A percentile compares a stretch with the other conserved stretches of the same genome.
These are phyloP conservation scores for Anolis carolinensis DNA, from an alignment of 2,113 vertebrate species.

Conservation along the genomic window DNA sequence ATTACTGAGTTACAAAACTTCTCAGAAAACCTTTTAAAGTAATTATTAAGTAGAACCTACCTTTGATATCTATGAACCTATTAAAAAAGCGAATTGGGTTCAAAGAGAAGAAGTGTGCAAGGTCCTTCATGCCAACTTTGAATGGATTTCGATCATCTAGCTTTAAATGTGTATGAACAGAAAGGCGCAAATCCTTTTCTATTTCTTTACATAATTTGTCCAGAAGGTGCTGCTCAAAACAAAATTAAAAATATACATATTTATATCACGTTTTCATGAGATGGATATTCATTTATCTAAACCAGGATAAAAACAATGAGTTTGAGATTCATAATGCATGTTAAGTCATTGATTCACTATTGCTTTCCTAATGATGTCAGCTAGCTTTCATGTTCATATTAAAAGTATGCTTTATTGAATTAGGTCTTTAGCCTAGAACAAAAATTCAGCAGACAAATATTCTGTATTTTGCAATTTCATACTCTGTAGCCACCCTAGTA, in stretches of 20 bases:
- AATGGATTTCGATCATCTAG: conserved; percentile 98
- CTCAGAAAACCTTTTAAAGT: background rate
- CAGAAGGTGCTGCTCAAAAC: conserved; percentile 84
- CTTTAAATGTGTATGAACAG: conserved; percentile 96
- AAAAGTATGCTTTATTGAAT: no score
- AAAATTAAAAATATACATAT: background rate
- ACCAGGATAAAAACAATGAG: background rate
- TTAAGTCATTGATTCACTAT: no score
- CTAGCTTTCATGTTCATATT: background rate
- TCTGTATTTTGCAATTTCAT: background rate
- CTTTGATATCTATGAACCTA: conserved; percentile 98
- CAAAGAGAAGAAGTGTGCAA: conserved; percentile 94
- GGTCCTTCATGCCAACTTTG: conserved; percentile 96
- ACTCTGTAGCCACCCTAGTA: background rate
- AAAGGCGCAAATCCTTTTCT: conserved; percentile 96
- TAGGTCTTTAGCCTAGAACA: background rate
- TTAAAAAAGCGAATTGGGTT: conserved; percentile 97
- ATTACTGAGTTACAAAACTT: background rate
- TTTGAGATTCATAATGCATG: no score
- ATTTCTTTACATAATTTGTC: conserved; percentile 98
- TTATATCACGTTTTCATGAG: background rate
- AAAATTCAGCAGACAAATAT: no score
- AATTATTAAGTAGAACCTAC: conserved; percentile 61
- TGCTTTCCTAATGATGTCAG: no score
- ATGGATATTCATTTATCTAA: background rate